Conservation (phyloP, 2,888 invertebrate genomes). For the Unio pictorum region DNA sequence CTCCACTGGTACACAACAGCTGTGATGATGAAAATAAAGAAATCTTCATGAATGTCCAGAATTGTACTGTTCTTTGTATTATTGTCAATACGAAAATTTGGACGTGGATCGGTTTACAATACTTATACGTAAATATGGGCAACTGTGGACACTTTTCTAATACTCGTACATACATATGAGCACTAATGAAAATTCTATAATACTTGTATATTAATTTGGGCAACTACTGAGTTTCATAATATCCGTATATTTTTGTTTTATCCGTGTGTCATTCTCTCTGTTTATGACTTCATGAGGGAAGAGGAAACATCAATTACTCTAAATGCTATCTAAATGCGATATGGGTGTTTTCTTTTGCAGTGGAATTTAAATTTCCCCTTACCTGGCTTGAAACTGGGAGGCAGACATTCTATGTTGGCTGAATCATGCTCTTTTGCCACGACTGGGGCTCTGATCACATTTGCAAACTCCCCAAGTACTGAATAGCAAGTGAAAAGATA, state of each 20-base stretch:
- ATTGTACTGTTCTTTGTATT: background rate
- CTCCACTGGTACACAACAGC: slow-evolving; percentile 85
- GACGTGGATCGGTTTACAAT: no score
- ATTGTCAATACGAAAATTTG: no score
- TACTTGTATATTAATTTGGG: no score
- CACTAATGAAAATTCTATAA: no score
- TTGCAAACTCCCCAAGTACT: slow-evolving; percentile 67
- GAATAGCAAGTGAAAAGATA: slow-evolving; percentile 9
- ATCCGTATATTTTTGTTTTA: no score
- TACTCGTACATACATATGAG: no score
- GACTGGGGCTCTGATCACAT: slow-evolving; percentile 58
- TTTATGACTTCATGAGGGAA: background rate
- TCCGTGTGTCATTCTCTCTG: background rate
- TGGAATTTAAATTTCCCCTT: slow-evolving; percentile 15
- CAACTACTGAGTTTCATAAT: no score
- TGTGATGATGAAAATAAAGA: slow-evolving; percentile 15
- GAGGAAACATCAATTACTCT: background rate
- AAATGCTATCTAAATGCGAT: background rate
- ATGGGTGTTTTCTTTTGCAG: no score
- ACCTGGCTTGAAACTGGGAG: slow-evolving; percentile 91
- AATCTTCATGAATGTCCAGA: background rate
- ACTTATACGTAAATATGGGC: no score
- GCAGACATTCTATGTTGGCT: slow-evolving; percentile 70
- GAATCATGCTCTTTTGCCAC: slow-evolving; percentile 46
- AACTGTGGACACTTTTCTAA: no score